These are phyloP conservation scores for Dinomys branickii DNA, from an alignment of 2,113 vertebrate species.

Conservation along the genomic window DNA sequence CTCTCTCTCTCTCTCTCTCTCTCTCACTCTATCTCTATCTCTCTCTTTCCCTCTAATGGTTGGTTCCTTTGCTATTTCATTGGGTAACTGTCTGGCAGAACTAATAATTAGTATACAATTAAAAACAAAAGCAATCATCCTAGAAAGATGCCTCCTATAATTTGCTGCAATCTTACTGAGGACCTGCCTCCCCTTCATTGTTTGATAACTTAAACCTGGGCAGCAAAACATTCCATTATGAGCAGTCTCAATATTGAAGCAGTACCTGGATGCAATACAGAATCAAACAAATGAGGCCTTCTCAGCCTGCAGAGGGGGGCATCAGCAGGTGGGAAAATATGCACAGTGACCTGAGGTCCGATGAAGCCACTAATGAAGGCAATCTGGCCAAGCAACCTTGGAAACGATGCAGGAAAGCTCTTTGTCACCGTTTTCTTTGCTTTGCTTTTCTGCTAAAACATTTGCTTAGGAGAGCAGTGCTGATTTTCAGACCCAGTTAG, in stretches of 20 bases:
- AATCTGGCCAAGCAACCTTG: neutral
- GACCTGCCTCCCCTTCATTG: constrained; percentile 32
- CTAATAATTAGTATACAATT: constrained; percentile 73
- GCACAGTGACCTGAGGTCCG: neutral
- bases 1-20: neutral
- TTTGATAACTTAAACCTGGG: neutral
- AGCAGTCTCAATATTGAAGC: constrained; percentile 43
- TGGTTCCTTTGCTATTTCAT: constrained; percentile 50
- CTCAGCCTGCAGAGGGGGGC: neutral
- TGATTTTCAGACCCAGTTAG: constrained; percentile 9
- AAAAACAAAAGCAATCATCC: constrained; percentile 71
- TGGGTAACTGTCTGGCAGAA: constrained; percentile 52
- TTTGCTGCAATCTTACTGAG: neutral
- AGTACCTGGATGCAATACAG: neutral
- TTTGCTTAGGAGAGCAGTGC: neutral
- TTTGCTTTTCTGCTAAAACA: constrained; percentile 18
- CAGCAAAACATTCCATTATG: constrained; percentile 62
- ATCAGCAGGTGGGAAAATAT: neutral
- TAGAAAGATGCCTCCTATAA: constrained; percentile 56
- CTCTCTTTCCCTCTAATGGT: no score
- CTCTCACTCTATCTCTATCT: no score
- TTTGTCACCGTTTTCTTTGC: neutral
- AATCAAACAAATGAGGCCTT: constrained; percentile 39
- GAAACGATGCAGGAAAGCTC: neutral
- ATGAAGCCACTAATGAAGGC: neutral